Evolutionary conservation across 2,888 invertebrate species (phyloP).

Genomic region (Mantis religiosa): DNA sequence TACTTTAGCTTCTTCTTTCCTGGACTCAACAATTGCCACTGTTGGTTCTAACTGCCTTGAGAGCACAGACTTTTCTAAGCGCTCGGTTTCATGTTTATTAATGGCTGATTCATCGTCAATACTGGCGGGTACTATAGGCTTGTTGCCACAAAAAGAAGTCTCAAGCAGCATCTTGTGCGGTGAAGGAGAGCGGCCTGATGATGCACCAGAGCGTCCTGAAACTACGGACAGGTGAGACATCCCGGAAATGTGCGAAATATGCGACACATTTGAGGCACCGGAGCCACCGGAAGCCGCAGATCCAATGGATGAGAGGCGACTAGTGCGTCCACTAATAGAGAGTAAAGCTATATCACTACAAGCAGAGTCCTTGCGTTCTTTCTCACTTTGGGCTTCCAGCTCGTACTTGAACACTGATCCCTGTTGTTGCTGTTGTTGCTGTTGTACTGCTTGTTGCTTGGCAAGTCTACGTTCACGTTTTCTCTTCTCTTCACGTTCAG

Average conservation of each 20-base stretch:
- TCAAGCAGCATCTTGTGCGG: slow-evolving; percentile 88
- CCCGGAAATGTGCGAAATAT: slow-evolving; percentile 35
- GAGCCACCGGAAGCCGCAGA: slow-evolving; percentile 51
- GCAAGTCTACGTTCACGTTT: slow-evolving; percentile 16
- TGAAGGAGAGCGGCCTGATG: slow-evolving; percentile 54
- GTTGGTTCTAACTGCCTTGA: slow-evolving; percentile 21
- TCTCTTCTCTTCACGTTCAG: slow-evolving; percentile 41
- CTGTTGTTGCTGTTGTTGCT: slow-evolving; percentile 15
- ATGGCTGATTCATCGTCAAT: slow-evolving; percentile 36
- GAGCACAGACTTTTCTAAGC: slow-evolving; percentile 26
- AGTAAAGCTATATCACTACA: slow-evolving; percentile 66
- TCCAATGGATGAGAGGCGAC: slow-evolving; percentile 76
- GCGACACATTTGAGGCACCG: slow-evolving; percentile 37
- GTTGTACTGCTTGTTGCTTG: background rate
- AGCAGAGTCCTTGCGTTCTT: slow-evolving; percentile 37
- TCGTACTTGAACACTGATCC: slow-evolving; percentile 47
- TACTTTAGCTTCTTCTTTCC: background rate
- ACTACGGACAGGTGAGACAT: background rate
- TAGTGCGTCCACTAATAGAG: slow-evolving; percentile 72
- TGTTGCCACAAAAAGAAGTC: slow-evolving; percentile 86
- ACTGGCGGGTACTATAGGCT: slow-evolving; percentile 50
- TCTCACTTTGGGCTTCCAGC: slow-evolving; percentile 32
- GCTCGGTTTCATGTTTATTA: slow-evolving; percentile 28
- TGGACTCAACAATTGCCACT: slow-evolving; percentile 14
- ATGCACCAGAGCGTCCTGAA: slow-evolving; percentile 21